These are phyloP conservation scores for Punctoribates punctum DNA, from an alignment of 2,888 invertebrate genomes.

Conservation along the genomic window DNA sequence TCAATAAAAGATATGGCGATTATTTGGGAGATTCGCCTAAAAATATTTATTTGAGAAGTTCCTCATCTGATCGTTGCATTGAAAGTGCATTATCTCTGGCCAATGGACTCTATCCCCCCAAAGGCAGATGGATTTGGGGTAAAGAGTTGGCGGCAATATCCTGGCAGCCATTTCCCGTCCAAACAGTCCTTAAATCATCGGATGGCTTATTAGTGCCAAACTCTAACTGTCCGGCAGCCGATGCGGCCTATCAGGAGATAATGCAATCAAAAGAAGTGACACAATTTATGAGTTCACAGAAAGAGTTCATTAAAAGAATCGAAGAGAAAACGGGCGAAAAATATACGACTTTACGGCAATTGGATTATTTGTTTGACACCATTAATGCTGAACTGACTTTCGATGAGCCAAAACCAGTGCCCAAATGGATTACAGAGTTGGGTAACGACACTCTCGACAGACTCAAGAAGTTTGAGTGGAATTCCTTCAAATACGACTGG, in stretches of 20 bases:
- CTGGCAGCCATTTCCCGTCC: conserved; percentile 41
- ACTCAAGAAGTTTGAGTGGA: conserved; percentile 24
- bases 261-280: conserved; percentile 14
- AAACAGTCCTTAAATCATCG: conserved; percentile 14
- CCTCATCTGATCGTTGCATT: conserved; percentile 27
- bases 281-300: conserved; percentile 21
- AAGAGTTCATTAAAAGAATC: conserved; percentile 34
- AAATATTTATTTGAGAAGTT: conserved; percentile 35
- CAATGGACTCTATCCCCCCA: conserved; percentile 37
- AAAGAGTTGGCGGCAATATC: background rate
- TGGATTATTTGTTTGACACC: conserved; percentile 37
- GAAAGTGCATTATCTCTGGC: conserved; percentile 31
- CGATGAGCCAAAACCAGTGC: background rate
- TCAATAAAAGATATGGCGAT: conserved; percentile 30
- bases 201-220: conserved; percentile 26
- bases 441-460: conserved; percentile 35
- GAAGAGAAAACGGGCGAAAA: conserved; percentile 32
- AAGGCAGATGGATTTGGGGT: conserved; percentile 37
- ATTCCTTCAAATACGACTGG: conserved; percentile 15
- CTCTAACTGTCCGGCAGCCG: conserved; percentile 16
- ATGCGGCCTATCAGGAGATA: conserved; percentile 12
- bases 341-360: background rate
- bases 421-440: conserved; percentile 22
- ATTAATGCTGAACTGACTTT: background rate
- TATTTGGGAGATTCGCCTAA: conserved; percentile 23